These are phyloP conservation scores for Papilio glaucus DNA, from an alignment of 1,140 invertebrate species.

Conservation along the genomic window DNA sequence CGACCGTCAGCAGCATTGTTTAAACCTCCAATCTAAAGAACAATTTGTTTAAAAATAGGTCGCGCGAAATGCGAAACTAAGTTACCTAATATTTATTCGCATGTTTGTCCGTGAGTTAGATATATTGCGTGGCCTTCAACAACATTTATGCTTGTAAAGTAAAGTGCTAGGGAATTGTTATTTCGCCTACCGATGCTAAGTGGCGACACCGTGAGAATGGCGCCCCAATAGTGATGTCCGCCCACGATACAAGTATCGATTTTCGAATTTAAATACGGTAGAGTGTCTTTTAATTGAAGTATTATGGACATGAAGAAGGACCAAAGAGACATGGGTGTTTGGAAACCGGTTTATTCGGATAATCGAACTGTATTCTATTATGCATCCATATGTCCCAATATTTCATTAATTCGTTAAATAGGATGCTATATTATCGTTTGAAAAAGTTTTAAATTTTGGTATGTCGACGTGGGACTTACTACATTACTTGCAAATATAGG, in stretches of 20 bases:
- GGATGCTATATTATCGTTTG: too few species aligned
- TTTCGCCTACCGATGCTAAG: conserved; percentile 35
- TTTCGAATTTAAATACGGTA: not conserved
- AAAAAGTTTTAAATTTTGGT: too few species aligned
- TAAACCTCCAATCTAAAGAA: not conserved
- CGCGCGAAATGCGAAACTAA: not conserved
- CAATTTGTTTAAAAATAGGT: not conserved
- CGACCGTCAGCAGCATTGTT: too few species aligned
- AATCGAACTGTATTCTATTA: too few species aligned
- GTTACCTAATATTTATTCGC: conserved; percentile 9
- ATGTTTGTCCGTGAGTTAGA: not conserved
- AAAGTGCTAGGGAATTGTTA: conserved; percentile 36
- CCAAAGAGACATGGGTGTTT: too few species aligned
- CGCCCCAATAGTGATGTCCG: conserved; percentile 23
- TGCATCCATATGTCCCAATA: too few species aligned
- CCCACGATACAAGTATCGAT: not conserved
- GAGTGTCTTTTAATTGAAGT: too few species aligned
- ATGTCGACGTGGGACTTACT: too few species aligned
- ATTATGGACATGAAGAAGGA: too few species aligned
- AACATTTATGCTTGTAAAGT: conserved; percentile 18
- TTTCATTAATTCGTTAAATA: too few species aligned
- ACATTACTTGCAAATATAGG: too few species aligned
- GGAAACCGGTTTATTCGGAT: too few species aligned
- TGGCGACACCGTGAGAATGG: conserved; percentile 36
- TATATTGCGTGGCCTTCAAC: conserved; percentile 25